Percentiles rank a stretch among this genome's conserved stretches.
These are phyloP conservation scores for Betta splendens DNA, from an alignment of 2,797 vertebrate genomes.

Conservation along the genomic window DNA sequence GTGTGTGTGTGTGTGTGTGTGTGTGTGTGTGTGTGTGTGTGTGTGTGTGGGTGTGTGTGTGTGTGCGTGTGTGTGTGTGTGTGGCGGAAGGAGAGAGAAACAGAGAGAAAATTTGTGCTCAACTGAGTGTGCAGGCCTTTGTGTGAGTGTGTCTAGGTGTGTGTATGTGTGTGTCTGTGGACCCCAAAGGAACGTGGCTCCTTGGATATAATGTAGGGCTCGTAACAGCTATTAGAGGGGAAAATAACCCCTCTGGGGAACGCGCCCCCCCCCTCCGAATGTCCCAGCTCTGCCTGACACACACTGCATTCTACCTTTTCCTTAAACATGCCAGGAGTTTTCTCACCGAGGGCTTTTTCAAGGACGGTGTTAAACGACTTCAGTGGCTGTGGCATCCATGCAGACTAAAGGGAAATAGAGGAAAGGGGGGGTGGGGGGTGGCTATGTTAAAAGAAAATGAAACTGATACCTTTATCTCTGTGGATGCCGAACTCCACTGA, in stretches of 20 bases:
- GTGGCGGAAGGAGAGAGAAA: conserved; percentile 67
- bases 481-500: conserved; percentile 75
- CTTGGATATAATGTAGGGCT: conserved; percentile 99
- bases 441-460: conserved; percentile 70
- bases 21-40: conserved; percentile 59
- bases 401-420: conserved; percentile 76
- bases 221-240: conserved; percentile 99
- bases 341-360: conserved; percentile 97
- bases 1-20: conserved; percentile 37
- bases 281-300: conserved; percentile 91
- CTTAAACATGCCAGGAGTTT: conserved; percentile 99
- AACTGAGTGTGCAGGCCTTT: conserved; percentile 73
- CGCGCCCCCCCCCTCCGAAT: conserved; percentile 63
- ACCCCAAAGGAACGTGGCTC: conserved; percentile 99
- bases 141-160: conserved; percentile 62
- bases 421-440: conserved; percentile 34
- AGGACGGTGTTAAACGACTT: conserved; percentile 99
- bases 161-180: conserved; percentile 66
- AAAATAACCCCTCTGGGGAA: conserved; percentile 97
- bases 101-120: conserved; percentile 73
- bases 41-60: conserved; percentile 48
- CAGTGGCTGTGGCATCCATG: conserved; percentile 87
- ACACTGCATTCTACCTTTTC: conserved; percentile 95
- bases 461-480: conserved; percentile 79
- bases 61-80: conserved; percentile 39